Percentiles rank a stretch among this genome's conserved stretches.
Evolutionary conservation across 2,113 vertebrate genomes (phyloP).

Genomic region (Brachyhypopomus gauderio): DNA sequence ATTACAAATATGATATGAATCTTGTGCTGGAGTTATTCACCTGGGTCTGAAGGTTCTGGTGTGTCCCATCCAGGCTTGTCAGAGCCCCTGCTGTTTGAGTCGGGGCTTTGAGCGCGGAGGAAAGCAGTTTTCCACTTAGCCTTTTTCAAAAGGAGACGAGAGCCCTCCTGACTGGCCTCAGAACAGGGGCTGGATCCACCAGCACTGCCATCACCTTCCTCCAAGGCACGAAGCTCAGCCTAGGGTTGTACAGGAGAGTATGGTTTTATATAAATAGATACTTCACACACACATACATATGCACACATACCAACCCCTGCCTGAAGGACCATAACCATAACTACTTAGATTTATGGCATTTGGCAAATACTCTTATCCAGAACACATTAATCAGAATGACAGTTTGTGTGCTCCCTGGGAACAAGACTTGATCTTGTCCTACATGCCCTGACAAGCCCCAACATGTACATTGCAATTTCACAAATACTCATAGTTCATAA

Average conservation of each 20-base stretch:
- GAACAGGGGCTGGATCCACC: constrained; percentile 92
- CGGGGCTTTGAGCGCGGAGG: constrained; percentile 82
- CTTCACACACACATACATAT: too few species aligned
- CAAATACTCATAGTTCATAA: too few species aligned
- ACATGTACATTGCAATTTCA: too few species aligned
- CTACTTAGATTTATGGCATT: too few species aligned
- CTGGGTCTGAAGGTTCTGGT: constrained; percentile 76
- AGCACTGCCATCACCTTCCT: constrained; percentile 89
- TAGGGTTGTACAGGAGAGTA: constrained; percentile 51
- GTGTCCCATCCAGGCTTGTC: constrained; percentile 79
- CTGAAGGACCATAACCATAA: too few species aligned
- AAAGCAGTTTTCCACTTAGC: constrained; percentile 92
- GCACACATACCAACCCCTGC: too few species aligned
- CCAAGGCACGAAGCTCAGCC: constrained; percentile 95
- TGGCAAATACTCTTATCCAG: too few species aligned
- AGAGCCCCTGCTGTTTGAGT: constrained; percentile 82
- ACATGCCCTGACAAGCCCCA: too few species aligned
- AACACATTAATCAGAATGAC: too few species aligned
- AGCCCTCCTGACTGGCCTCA: constrained; percentile 85
- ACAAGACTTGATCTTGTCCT: too few species aligned
- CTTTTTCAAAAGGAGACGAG: constrained; percentile 75
- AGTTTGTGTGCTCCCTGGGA: too few species aligned
- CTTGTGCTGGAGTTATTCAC: constrained; percentile 57
- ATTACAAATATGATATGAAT: too few species aligned
- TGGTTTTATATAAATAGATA: neutral